A percentile compares a stretch with the other conserved stretches of the same genome.
Evolutionary conservation across 2,113 vertebrate genomes (phyloP).

Genomic region (Stigmatopora nigra): DNA sequence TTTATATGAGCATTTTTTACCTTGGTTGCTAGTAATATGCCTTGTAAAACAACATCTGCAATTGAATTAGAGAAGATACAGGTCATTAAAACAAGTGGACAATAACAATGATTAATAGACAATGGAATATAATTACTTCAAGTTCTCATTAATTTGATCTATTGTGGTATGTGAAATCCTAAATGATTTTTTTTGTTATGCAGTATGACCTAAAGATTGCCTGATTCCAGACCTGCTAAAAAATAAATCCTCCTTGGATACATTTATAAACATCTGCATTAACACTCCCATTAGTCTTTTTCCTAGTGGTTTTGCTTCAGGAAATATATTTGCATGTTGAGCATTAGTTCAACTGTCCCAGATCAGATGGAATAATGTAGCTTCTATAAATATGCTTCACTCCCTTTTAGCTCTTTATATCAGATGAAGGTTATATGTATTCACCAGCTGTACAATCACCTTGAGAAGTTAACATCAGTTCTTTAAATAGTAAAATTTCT

Average conservation of each 20-base stretch:
- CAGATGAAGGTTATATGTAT: neutral
- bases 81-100: neutral
- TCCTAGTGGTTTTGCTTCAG: constrained; percentile 5
- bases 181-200: neutral
- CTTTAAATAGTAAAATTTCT: neutral
- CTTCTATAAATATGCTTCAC: constrained; percentile 2
- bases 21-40: neutral
- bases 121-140: neutral
- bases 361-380: constrained; percentile 4
- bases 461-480: constrained; percentile 9
- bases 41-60: neutral
- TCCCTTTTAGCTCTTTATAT: constrained; percentile 12
- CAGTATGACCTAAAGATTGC: neutral
- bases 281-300: constrained; percentile 7
- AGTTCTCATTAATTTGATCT: neutral
- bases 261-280: neutral
- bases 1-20: constrained; percentile 1
- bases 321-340: neutral
- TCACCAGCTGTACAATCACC: constrained; percentile 7
- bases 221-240: neutral
- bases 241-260: neutral
- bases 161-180: neutral
- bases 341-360: constrained; percentile 5
- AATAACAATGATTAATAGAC: constrained; percentile 1
- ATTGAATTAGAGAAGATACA: neutral